A percentile compares a stretch with the other conserved stretches of the same genome.
phyloP scores from a whole-genome alignment of 2,797 vertebrate genomes.

The Pristis pectinata region DNA sequence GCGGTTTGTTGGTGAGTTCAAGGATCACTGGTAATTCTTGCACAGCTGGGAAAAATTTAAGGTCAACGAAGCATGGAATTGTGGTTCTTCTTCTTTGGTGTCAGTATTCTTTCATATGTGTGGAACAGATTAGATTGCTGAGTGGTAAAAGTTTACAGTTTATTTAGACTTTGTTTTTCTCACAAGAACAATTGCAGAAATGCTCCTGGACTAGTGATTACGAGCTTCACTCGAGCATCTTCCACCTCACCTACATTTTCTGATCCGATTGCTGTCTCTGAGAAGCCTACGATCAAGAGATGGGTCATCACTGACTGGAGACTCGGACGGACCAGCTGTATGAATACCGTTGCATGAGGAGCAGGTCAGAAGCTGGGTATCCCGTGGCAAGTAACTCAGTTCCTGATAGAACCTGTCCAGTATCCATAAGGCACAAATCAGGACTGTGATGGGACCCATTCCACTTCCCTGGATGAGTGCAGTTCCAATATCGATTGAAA shows the following conservation, averaged over 20 bases:
- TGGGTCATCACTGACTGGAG: too few relatives aligned
- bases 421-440: too few relatives aligned
- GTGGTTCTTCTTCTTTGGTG: background rate
- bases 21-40: background rate
- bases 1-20: background rate
- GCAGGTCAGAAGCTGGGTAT: too few relatives aligned
- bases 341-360: too few relatives aligned
- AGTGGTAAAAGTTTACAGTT: background rate
- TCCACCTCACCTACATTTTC: background rate
- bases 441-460: too few relatives aligned
- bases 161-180: background rate
- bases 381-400: too few relatives aligned
- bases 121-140: background rate
- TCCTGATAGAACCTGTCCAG: too few relatives aligned
- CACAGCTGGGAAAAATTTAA: background rate
- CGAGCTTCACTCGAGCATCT: background rate
- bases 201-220: background rate
- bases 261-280: background rate
- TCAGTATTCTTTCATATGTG: background rate
- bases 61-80: background rate
- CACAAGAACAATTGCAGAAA: background rate
- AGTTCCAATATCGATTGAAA: too few relatives aligned
- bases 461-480: too few relatives aligned
- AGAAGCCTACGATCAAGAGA: too few relatives aligned
- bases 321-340: too few relatives aligned